These are phyloP conservation scores for Yponomeuta evonymella DNA, from an alignment of 2,888 invertebrate species.

Conservation along the genomic window DNA sequence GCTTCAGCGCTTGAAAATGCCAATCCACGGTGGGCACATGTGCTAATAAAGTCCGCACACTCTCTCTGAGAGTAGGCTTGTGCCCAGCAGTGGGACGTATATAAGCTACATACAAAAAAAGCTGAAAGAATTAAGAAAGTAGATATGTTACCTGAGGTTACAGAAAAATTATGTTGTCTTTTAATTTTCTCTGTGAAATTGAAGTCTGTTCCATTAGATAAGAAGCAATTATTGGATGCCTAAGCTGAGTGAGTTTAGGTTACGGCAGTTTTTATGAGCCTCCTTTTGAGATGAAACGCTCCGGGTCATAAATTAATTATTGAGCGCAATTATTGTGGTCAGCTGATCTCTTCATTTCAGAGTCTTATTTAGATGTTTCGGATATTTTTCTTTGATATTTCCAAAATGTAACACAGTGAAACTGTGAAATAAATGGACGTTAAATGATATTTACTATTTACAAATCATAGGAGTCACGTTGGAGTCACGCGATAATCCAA, in stretches of 20 bases:
- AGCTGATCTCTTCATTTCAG: not conserved
- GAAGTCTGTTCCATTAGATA: not conserved
- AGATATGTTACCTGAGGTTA: not conserved
- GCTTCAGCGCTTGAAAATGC: too few relatives aligned
- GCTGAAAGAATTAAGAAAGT: not conserved
- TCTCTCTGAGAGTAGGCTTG: too few relatives aligned
- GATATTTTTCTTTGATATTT: not conserved
- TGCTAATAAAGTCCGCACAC: too few relatives aligned
- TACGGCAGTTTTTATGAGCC: not conserved
- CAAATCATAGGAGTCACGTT: not conserved
- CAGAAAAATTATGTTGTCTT: not conserved
- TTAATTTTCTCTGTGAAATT: constrained; percentile 3
- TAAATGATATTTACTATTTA: not conserved
- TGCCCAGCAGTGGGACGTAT: too few relatives aligned
- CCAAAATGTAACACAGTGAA: not conserved
- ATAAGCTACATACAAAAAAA: not conserved
- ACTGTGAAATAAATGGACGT: not conserved
- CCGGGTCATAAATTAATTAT: not conserved
- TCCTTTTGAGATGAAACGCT: not conserved
- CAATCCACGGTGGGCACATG: too few relatives aligned
- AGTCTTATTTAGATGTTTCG: not conserved
- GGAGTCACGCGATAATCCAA: constrained; percentile 1
- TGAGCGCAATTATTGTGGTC: too few relatives aligned
- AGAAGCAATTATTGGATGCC: not conserved
- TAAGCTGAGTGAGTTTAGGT: not conserved